These are phyloP conservation scores for Leucosticte australis DNA, from an alignment of 2,113 vertebrate species.

Conservation along the genomic window DNA sequence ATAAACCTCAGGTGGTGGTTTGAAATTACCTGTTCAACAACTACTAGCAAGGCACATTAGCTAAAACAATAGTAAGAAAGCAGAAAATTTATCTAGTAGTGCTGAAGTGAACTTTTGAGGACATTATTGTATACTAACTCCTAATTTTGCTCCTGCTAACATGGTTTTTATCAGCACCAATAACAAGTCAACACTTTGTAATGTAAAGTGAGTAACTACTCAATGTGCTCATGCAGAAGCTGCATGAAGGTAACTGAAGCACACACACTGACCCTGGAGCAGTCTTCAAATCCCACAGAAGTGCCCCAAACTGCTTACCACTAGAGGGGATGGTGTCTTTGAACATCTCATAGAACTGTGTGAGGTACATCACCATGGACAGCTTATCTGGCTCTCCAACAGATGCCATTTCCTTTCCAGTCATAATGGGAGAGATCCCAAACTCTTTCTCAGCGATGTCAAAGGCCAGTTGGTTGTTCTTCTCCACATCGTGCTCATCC, in stretches of 20 bases:
- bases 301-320: conserved; percentile 73
- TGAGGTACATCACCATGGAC: conserved; percentile 99
- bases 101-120: neutral
- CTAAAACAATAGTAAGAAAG: neutral
- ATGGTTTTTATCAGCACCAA: neutral
- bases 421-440: conserved; percentile 97
- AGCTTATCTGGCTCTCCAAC: conserved; percentile 96
- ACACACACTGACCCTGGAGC: neutral
- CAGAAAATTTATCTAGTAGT: neutral
- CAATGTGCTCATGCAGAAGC: neutral
- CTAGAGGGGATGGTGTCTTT: conserved; percentile 90
- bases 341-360: conserved; percentile 99
- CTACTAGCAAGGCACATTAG: neutral
- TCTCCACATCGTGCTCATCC: conserved; percentile 89
- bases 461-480: conserved; percentile 93
- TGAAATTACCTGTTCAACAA: neutral
- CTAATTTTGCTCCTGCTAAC: neutral
- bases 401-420: conserved; percentile 95
- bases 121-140: neutral
- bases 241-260: neutral
- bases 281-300: neutral
- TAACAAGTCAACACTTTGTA: neutral
- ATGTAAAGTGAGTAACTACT: neutral
- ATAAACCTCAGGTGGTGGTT: neutral
- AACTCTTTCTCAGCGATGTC: conserved; percentile 94